Percentiles rank a stretch among this genome's conserved stretches.
Conservation (phyloP, 2,888 invertebrate species). For the Catocala nupta region DNA sequence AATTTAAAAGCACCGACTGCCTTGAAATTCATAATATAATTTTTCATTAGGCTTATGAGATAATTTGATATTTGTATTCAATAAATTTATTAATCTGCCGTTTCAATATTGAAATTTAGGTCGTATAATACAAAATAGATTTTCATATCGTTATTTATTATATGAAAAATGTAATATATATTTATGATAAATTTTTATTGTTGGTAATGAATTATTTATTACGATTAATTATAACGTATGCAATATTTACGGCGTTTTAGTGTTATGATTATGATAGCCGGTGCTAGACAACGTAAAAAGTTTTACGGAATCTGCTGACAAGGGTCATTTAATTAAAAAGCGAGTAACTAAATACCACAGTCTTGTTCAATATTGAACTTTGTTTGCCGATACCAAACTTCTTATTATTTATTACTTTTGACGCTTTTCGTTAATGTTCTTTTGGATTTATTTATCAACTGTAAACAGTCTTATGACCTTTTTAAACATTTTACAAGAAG, state of each 20-base stretch:
- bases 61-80: slow-evolving; percentile 4
- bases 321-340: slow-evolving; percentile 48
- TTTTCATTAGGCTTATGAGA: slow-evolving; percentile 14
- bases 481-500: slow-evolving; percentile 13
- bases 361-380: slow-evolving; percentile 33
- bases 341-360: slow-evolving; percentile 34
- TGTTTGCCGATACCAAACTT: slow-evolving; percentile 29
- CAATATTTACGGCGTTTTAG: slow-evolving; percentile 18
- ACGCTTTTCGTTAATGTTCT: slow-evolving; percentile 19
- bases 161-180: too few species aligned
- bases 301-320: slow-evolving; percentile 27
- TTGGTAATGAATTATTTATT: slow-evolving; percentile 26
- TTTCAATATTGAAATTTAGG: slow-evolving; percentile 21
- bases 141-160: too few species aligned
- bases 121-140: too few species aligned
- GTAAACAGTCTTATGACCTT: slow-evolving; percentile 31
- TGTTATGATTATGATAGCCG: slow-evolving; percentile 19
- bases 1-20: not conserved
- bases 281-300: slow-evolving; percentile 23
- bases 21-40: slow-evolving; percentile 3
- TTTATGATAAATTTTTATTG: slow-evolving; percentile 9
- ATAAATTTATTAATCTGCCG: slow-evolving; percentile 10
- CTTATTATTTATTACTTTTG: slow-evolving; percentile 38
- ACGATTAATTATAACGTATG: slow-evolving; percentile 21
- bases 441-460: slow-evolving; percentile 25